Evolutionary conservation across 1,140 invertebrate species (phyloP), one percentile per base, ranked within the genome.

Genomic region (Danaus melanippus): DNA sequence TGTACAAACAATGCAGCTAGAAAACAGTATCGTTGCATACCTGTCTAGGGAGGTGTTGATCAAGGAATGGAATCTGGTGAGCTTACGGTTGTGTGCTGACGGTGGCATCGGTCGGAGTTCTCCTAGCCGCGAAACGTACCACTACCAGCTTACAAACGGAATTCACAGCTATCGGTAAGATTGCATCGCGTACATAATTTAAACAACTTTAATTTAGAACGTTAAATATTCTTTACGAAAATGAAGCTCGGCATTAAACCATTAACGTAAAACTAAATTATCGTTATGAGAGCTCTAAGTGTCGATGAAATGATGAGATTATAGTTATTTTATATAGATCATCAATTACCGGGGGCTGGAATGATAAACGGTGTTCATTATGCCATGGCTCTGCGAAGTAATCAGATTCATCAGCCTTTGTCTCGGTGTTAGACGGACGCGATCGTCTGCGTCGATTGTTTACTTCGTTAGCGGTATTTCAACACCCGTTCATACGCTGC

Each of bases 391-490:
- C 21, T 70, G 72, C 62, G 67, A 71, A 71, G 72, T 73, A 81
- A 76, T 76, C 71, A 69, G 71, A 71, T 83, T 81, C 70, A 74
- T 79, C 72, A 74, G 63, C 55, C 70, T 80, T 81, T 77, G 74
- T 80, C 73, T 75, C 74, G 64, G 58, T 59, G 43, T 58, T 64
- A 62, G 49, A 76, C 64, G 66, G 71, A 72, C 71, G 71, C 61
- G 73, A 68, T 71, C 69, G 68, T 78, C 76, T 69, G 64, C 71
- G 71, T 69, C 71, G 68, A 78, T 79, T 82, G 79, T 85, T 85
- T 85, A 74, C 78, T 82, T 85, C 82, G 79, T 85, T 83, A 85
- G 78, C 60, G 60, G 67, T 71, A 50, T 69, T 63, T 32, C 75
- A 69, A 74, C 72, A 73, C 54, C 53, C 68, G 62, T 66, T 71